Base-by-base conservation (phyloP, 2,888 invertebrate genomes). In the Mechanitis messenoides region DNA sequence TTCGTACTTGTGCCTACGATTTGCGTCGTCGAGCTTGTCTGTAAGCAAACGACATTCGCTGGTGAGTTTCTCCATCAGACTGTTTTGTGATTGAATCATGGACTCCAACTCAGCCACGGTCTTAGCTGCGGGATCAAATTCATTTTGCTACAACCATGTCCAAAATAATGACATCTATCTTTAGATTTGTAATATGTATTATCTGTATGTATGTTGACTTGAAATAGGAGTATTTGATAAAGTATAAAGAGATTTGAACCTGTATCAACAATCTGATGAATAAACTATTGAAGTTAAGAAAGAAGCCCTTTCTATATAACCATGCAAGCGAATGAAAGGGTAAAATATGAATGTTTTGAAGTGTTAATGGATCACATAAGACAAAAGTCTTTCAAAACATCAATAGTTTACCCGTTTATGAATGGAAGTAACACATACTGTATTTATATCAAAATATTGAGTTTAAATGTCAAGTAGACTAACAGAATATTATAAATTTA, bases 51-150 rank as follows among this genome's bases (percentile, higher is more conserved):
- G 96, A 92, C 96, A 96, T 92, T 96, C 96, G 83, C 92, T 92
- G 83, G 95, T 95, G 90, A 96, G 93, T 93, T 95, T 96, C 92
- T 95, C 95, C 94, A 96, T 95, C 93, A 96, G 95, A 93, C 94
- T 94, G 93, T 95, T 95, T 93, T 96, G 96, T 91, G 94, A 95
- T 91, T 94, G 94, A 91, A 96, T 93, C 94, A 95, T 94, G 87
- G 94, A 93, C 92, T 96, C 96, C 91, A 96, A 93, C 91, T 95
- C 95, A 91, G 94, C 93, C 90, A 96, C 95, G 84, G 95, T 96
- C 91, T 94, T 94, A 92, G 94, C 96, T 96, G 94, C 83, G 87
- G 85, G 87, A 87, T 83, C 88, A 87, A 87, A 88, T 82, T 79
- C 78, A 80, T 80, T 79, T 60, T 56, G 58, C 60, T 66, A 59